These are phyloP conservation scores for Lasiommata megera DNA, from an alignment of 2,888 invertebrate genomes.

Conservation along the genomic window DNA sequence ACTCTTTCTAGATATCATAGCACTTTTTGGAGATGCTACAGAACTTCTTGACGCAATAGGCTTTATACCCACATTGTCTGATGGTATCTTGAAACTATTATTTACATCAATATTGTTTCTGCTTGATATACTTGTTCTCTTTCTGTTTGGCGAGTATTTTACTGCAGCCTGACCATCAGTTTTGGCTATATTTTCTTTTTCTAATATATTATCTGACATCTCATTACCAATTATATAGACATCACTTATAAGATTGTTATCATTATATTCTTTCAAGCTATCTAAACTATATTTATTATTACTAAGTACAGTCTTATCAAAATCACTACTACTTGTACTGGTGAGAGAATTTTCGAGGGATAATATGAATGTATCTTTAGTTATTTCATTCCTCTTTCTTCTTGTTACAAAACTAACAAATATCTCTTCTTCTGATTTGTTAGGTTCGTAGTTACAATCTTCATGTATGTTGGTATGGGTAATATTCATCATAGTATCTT, in stretches of 20 bases:
- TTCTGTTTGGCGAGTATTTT: background rate
- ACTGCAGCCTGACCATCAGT: background rate
- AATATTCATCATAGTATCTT: background rate
- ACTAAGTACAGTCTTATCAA: slow-evolving; percentile 54
- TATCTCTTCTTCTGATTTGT: slow-evolving; percentile 40
- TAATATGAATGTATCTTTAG: slow-evolving; percentile 51
- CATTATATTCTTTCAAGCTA: slow-evolving; percentile 15
- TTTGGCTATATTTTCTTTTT: background rate
- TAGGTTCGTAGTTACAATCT: background rate
- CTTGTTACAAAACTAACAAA: slow-evolving; percentile 67
- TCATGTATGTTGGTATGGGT: background rate
- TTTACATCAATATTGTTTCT: background rate
- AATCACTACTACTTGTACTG: slow-evolving; percentile 46
- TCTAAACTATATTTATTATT: slow-evolving; percentile 28
- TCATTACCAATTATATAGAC: background rate
- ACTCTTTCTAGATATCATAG: background rate
- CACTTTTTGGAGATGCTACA: background rate
- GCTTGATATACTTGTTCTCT: background rate
- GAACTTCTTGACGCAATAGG: background rate
- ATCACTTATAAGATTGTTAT: background rate
- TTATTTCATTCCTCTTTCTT: slow-evolving; percentile 55
- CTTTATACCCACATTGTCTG: background rate
- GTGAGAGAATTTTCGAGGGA: slow-evolving; percentile 48
- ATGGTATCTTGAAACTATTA: background rate
- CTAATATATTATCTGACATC: background rate